Base-by-base conservation (phyloP, 2,113 vertebrate species). In the Chascanopsetta lugubris region DNA sequence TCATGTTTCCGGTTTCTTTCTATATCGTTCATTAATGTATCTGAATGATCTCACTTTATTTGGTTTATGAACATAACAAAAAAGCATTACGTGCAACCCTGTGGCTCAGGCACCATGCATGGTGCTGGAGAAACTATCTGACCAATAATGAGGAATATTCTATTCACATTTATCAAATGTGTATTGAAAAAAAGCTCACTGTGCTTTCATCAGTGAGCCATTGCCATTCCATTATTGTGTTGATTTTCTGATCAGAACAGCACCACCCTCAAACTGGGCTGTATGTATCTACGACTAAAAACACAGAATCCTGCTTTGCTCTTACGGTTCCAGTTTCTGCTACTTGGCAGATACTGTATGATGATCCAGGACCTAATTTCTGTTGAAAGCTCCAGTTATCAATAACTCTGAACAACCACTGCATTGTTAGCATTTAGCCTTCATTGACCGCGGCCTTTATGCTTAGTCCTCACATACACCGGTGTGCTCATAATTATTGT, bases 401-500 rank as follows among this genome's bases (percentile, higher is more conserved):
- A 5, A 15, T 48, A 18, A 62, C 54, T 42, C 30, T 62, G 54
- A 80, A 72, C 50, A 32, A 5, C 53, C 53, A 75, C 48, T 82
- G 66, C 75, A 61, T 32, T 24, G 60, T 75, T 73, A 75, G 60
- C 53, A 65, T 76, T 64, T 77, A 66, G 69, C 74, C 62, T 60
- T 74, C 72, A 79, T 71, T 85, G 81, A 77, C 66, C 30, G 27
- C 8, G 32, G 68, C 48, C 72, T 78, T 80, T 79, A 67, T 85
- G 80, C 69, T 80, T 77, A 70, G 71, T 77, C 24, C 49, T 72
- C 55, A 67, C 73, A 72, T 76, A 66, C 42, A 38, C 12, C 66
- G 26, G 30, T 8, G 43, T 62, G 67, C 58, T 69, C 71, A 69
- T 89, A 85, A 89, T 91, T 89, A 90, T 85, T 83, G 77, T 72